A percentile compares a stretch with the other conserved stretches of the same genome.
Evolutionary conservation across 2,888 invertebrate species (phyloP).

Genomic region (Drosophila multiciliata): DNA sequence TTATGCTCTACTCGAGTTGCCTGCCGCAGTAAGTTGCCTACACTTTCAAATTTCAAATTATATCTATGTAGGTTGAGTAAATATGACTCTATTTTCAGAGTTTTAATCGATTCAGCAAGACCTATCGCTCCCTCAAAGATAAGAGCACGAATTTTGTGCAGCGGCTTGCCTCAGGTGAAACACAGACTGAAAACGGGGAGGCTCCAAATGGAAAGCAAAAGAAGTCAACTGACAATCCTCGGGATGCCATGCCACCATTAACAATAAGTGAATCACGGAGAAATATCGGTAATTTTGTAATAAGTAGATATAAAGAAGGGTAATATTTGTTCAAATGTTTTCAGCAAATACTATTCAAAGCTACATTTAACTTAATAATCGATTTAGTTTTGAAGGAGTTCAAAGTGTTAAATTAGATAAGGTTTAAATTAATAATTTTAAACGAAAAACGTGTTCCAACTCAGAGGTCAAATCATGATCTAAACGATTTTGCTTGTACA

Average conservation of each 20-base stretch:
- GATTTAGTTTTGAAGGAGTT: not conserved
- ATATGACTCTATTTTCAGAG: slow-evolving; percentile 65
- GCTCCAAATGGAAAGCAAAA: slow-evolving; percentile 43
- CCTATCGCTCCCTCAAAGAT: slow-evolving; percentile 84
- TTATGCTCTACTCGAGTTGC: slow-evolving; percentile 84
- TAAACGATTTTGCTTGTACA: not conserved
- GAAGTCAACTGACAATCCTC: slow-evolving; percentile 65
- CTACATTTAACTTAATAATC: not conserved
- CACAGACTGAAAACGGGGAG: slow-evolving; percentile 39
- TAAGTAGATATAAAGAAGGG: not conserved
- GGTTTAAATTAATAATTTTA: not conserved
- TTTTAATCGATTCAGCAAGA: slow-evolving; percentile 84
- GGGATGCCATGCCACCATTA: slow-evolving; percentile 76
- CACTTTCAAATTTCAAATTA: slow-evolving; percentile 4
- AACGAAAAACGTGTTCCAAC: not conserved
- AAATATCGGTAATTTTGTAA: slow-evolving; percentile 80
- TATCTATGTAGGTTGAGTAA: slow-evolving; percentile 39
- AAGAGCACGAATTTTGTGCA: slow-evolving; percentile 83
- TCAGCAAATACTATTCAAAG: not conserved
- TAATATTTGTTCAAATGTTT: not conserved
- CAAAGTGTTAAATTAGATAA: not conserved
- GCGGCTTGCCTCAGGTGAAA: slow-evolving; percentile 68
- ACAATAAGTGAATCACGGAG: slow-evolving; percentile 84
- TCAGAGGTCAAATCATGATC: not conserved
- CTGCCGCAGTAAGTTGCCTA: slow-evolving; percentile 78